Conservation (phyloP, 2,113 vertebrate genomes). For the Poecilia latipinna region DNA sequence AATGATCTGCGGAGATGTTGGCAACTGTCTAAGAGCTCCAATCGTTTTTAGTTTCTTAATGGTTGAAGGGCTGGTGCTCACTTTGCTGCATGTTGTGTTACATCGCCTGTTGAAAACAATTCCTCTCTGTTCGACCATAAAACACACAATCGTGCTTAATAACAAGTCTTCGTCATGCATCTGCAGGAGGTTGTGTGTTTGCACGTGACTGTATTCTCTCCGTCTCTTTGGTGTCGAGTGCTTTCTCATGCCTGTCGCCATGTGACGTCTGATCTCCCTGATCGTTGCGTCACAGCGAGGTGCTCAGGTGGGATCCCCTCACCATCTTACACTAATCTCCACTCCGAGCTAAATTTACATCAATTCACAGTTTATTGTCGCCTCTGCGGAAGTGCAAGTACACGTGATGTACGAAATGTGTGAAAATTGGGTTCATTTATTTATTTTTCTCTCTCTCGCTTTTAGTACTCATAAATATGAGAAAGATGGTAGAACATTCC, state of each 20-base stretch:
- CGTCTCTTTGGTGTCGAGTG: slow-evolving; percentile 23
- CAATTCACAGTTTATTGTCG: slow-evolving; percentile 47
- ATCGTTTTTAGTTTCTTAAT: too few relatives aligned
- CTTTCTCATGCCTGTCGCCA: slow-evolving; percentile 54
- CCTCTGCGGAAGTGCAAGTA: slow-evolving; percentile 26
- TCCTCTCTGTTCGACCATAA: not conserved
- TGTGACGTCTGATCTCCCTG: slow-evolving; percentile 69
- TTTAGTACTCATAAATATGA: slow-evolving; percentile 21
- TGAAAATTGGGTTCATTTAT: not conserved
- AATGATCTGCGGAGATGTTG: too few relatives aligned
- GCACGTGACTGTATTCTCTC: slow-evolving; percentile 3
- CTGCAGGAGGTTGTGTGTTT: not conserved
- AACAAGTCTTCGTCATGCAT: too few relatives aligned
- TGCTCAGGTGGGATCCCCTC: slow-evolving; percentile 66
- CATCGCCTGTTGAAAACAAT: too few relatives aligned
- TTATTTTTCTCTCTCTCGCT: not conserved
- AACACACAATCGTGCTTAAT: not conserved
- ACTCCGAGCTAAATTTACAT: slow-evolving; percentile 60
- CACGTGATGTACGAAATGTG: slow-evolving; percentile 16
- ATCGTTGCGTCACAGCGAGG: slow-evolving; percentile 54
- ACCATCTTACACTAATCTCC: slow-evolving; percentile 68
- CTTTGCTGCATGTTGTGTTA: too few relatives aligned
- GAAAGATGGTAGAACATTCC: not conserved
- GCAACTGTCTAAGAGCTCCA: too few relatives aligned
- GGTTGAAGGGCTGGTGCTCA: too few relatives aligned